A percentile compares a stretch with the other conserved stretches of the same genome.
phyloP scores from a whole-genome alignment of 2,888 invertebrate species.

The Hyposoter didymator region DNA sequence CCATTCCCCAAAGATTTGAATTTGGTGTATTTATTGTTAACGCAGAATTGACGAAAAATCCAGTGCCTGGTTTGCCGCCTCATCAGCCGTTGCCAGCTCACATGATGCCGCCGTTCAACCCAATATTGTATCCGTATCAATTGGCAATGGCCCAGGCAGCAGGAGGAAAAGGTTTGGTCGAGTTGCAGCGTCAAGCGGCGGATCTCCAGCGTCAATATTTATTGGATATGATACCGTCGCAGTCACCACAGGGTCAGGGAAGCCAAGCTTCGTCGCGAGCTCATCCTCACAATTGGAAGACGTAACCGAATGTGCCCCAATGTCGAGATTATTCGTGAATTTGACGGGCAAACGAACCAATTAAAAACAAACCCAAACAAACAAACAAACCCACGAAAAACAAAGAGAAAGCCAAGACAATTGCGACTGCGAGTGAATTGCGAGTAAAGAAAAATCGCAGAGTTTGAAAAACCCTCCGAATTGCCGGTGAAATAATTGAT shows the following conservation, averaged over 20 bases:
- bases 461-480: neutral
- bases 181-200: conserved; percentile 92
- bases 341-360: conserved; percentile 12
- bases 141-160: conserved; percentile 93
- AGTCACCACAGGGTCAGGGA: conserved; percentile 84
- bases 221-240: conserved; percentile 96
- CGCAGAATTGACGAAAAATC: conserved; percentile 82
- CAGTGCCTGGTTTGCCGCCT: conserved; percentile 84
- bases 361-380: neutral
- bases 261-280: conserved; percentile 83
- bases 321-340: conserved; percentile 64
- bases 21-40: conserved; percentile 36
- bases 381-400: neutral
- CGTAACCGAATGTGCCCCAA: conserved; percentile 85
- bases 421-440: neutral
- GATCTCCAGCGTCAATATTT: conserved; percentile 97
- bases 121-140: conserved; percentile 95
- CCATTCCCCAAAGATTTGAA: neutral
- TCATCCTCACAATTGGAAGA: conserved; percentile 87
- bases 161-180: conserved; percentile 87
- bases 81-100: conserved; percentile 91
- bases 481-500: conserved; percentile 7
- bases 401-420: neutral
- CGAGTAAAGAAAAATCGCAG: neutral
- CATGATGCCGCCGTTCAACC: conserved; percentile 93